A percentile compares a stretch with the other conserved stretches of the same genome.
Conservation (phyloP, 2,888 invertebrate genomes). For the Andrena bucephala region DNA sequence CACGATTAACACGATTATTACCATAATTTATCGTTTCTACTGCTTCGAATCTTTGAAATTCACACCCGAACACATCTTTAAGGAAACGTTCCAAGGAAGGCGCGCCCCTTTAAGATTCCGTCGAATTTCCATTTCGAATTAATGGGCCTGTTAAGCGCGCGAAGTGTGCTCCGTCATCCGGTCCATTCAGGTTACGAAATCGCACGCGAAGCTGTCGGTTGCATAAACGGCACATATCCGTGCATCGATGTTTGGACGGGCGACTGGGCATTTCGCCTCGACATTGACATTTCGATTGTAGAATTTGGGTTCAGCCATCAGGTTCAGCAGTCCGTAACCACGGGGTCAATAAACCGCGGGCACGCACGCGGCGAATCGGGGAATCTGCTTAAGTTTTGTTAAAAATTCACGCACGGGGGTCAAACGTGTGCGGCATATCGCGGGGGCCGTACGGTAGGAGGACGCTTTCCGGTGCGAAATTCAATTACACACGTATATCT, state of each 20-base stretch:
- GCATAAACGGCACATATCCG: not conserved
- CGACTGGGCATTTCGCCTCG: constrained; percentile 32
- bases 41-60: too few relatives aligned
- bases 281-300: constrained; percentile 59
- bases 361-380: constrained; percentile 31
- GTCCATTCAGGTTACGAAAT: not conserved
- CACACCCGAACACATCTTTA: too few relatives aligned
- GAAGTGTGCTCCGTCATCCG: constrained; percentile 2
- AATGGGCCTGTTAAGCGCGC: not conserved
- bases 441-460: constrained; percentile 33
- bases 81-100: too few relatives aligned
- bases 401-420: constrained; percentile 74
- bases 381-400: constrained; percentile 66
- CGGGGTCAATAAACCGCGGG: constrained; percentile 61
- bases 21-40: too few relatives aligned
- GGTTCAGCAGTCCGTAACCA: constrained; percentile 48
- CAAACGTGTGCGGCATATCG: constrained; percentile 75
- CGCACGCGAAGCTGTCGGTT: constrained; percentile 14
- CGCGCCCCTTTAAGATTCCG: too few relatives aligned
- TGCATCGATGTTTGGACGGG: not conserved
- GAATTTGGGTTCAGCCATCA: constrained; percentile 50
- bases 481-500: constrained; percentile 25
- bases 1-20: too few relatives aligned
- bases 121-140: not conserved
- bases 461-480: constrained; percentile 34